Base-by-base conservation (phyloP, 2,797 vertebrate genomes). In the Telmatherina bonti region DNA sequence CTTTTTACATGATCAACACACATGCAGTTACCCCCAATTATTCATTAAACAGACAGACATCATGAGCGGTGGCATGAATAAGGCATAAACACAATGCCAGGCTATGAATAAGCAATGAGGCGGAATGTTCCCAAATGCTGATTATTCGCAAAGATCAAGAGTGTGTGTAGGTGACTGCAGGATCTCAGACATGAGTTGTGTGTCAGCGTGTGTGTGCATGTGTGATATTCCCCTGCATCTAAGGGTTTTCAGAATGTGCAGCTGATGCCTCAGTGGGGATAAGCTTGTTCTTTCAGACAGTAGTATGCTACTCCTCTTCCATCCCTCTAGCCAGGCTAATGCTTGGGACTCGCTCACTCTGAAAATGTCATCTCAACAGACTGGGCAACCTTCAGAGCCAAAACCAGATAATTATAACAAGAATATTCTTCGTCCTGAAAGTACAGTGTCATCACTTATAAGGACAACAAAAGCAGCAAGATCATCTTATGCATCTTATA, bases 101-200 rank as follows among this genome's bases (percentile, higher is more conserved):
- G 67, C 76, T 61, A 88, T 90, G 92, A 93, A 91, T 93, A 91
- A 84, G 85, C 79, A 87, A 93, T 90, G 85, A 91, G 87, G 62
- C 18, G 52, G 89, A 89, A 84, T 85, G 69, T 79, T 89, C 71
- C 79, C 83, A 78, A 89, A 80, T 1, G 38, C 75, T 87, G 86
- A 89, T 88, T 89, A 86, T 88, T 90, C 85, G 78, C 80, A 84
- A 73, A 87, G 84, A 91, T 88, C 83, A 76, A 77, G 74, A 78
- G 81, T 36, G 53, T 72, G 72, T 62, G 84, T 76, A 81, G 79
- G 82, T 86, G 84, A 80, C 62, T 87, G 82, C 58, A 43, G 72
- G 74, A 84, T 81, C 82, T 81, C 71, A 76, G 83, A 84, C 81
- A 63, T 36, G 53, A 75, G 36, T 36, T 0, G 18, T 43, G 60